Base-by-base conservation (phyloP, 2,888 invertebrate genomes). In the Papilio demoleus region DNA sequence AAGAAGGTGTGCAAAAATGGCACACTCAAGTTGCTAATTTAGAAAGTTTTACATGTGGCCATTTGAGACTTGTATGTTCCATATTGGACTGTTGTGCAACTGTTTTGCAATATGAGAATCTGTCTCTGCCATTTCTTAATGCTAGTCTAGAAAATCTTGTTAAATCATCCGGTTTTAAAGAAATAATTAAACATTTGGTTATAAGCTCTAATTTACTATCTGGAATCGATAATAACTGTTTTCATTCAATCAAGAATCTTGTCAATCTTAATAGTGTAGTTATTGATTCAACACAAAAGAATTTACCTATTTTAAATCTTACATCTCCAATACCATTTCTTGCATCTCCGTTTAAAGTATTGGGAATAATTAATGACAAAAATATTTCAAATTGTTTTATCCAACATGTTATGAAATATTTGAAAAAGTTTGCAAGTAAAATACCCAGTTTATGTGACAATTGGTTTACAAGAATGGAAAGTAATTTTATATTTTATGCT, bases 401-500 rank as follows among this genome's bases (percentile, higher is more conserved):
- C 27, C 79, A 80, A 79, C 87, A 80, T 76, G 84, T 80, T 62
- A 76, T 74, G 67, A 76, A 75, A n/a, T 94, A 94, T 79, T 79
- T 94, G 24, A 81, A 78, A 65, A 81, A 80, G 64, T 71, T 94
- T 17, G 84, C 86, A 6, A 81, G 79, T 22, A 82, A 73, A 67
- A 68, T 74, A 22, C 88, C 88, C 66, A 87, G 86, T 75, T 82
- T 94, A n/a, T 88, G 87, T 68, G 88, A 88, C 56, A 94, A 94
- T 78, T 94, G 94, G 94, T 94, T 94, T 78, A 94, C 94, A 0
- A 94, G 94, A 87, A 90, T 93, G 75, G 95, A 95, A 86, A 90
- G 93, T 9, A 90, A 93, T 70, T 85, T 95, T 11, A 77, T 94
- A 8, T 90, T 93, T 75, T 93, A 90, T 77, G 81, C 93, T 67